These are phyloP conservation scores for Galaxea fascicularis DNA, from an alignment of 92 coral and sea anemone species.

Conservation along the genomic window DNA sequence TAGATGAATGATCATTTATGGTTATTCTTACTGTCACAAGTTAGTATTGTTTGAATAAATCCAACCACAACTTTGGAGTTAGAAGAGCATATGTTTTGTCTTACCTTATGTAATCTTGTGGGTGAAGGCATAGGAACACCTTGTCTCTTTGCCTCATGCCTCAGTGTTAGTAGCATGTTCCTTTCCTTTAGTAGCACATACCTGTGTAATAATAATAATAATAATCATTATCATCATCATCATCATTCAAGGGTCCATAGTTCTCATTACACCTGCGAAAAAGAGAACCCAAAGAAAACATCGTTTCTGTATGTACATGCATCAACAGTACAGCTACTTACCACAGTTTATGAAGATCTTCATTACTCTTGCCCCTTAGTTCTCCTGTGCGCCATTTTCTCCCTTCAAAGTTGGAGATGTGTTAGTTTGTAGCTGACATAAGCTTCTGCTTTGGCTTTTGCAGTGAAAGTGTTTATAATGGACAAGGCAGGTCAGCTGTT, in stretches of 20 bases:
- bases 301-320: background rate
- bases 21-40: background rate
- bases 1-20: background rate
- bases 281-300: background rate
- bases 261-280: no score
- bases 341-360: constrained; percentile 96
- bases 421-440: background rate
- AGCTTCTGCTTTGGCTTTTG: background rate
- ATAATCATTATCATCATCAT: no score
- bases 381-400: constrained; percentile 97
- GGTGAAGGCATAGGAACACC: constrained; percentile 97
- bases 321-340: constrained; percentile 6
- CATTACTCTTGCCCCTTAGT: constrained; percentile 88
- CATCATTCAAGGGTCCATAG: background rate
- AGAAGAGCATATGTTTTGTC: background rate
- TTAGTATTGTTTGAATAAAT: background rate
- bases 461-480: no score
- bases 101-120: constrained; percentile 91
- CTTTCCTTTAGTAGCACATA: constrained; percentile 91
- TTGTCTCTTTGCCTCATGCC: constrained; percentile 87
- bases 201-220: constrained; percentile 48
- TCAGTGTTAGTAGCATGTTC: constrained; percentile 88
- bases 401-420: constrained; percentile 51
- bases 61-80: background rate
- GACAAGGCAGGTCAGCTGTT: no score